phyloP scores from a whole-genome alignment of 1,140 invertebrate species.

The Scaptomyza hsui region DNA sequence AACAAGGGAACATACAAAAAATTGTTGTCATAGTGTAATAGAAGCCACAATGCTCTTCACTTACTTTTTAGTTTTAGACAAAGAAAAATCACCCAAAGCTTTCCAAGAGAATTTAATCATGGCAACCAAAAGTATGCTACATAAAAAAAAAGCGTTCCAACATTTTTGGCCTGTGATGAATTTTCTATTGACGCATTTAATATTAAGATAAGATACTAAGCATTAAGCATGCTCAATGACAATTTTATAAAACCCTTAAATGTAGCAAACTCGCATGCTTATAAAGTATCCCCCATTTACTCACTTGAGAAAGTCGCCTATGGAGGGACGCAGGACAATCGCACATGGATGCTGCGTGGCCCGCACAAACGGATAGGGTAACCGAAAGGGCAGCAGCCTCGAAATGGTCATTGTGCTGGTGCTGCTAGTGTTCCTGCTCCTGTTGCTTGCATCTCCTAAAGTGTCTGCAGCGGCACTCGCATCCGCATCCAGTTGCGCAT shows the following conservation, averaged over 20 bases:
- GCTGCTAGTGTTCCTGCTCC: not conserved
- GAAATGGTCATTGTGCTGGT: conserved; percentile 23
- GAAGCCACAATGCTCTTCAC: conserved; percentile 1
- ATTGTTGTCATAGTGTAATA: not conserved
- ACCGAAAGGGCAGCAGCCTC: conserved; percentile 88
- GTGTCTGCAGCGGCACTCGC: conserved; percentile 7
- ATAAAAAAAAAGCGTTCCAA: not conserved
- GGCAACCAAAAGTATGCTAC: conserved; percentile 19
- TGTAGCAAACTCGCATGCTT: not conserved
- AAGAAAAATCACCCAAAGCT: too few relatives aligned
- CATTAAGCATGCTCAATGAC: not conserved
- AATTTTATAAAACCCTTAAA: not conserved
- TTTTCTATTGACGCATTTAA: too few relatives aligned
- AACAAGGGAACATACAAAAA: conserved; percentile 4
- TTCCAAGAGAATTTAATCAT: too few relatives aligned
- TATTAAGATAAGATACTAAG: too few relatives aligned
- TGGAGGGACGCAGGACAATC: conserved; percentile 91
- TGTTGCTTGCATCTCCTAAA: conserved; percentile 5
- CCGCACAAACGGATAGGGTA: conserved; percentile 91
- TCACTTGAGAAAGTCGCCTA: conserved; percentile 92
- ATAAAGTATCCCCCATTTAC: conserved; percentile 32
- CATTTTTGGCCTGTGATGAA: not conserved
- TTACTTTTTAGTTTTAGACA: not conserved
- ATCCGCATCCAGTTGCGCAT: conserved; percentile 85
- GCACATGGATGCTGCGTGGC: conserved; percentile 89